A percentile compares a stretch with the other conserved stretches of the same genome.
Conservation (phyloP, 2,888 invertebrate species). For the Dasypolia templi region DNA sequence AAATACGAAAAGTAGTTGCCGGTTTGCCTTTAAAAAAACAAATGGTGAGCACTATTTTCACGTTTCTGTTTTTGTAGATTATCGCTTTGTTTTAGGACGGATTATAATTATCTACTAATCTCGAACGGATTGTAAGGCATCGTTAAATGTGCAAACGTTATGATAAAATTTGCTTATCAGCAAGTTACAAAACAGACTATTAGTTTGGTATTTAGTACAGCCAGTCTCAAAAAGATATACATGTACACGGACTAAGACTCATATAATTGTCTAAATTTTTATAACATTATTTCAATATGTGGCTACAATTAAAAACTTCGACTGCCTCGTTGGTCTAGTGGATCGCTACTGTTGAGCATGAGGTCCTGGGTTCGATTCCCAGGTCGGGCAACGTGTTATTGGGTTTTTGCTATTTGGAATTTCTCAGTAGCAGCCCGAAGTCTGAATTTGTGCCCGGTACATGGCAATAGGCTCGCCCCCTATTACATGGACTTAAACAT, state of each 20-base stretch:
- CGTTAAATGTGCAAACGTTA: constrained; percentile 40
- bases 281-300: background rate
- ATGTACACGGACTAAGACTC: background rate
- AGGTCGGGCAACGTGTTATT: too few relatives aligned
- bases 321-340: too few relatives aligned
- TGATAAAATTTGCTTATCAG: constrained; percentile 44
- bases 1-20: background rate
- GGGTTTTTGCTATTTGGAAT: too few relatives aligned
- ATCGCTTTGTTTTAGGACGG: constrained; percentile 18
- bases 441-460: too few relatives aligned
- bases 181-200: constrained; percentile 26
- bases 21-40: constrained; percentile 2
- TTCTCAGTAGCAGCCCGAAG: too few relatives aligned
- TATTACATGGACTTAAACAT: too few relatives aligned
- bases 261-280: background rate
- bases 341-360: too few relatives aligned
- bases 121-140: constrained; percentile 21
- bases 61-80: constrained; percentile 14
- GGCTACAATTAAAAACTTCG: background rate
- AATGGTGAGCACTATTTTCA: background rate
- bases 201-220: constrained; percentile 15
- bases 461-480: too few relatives aligned
- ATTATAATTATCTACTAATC: constrained; percentile 42
- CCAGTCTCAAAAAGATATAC: background rate
- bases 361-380: too few relatives aligned